Conservation (phyloP, 2,888 invertebrate genomes). For the Agrilus mali region DNA sequence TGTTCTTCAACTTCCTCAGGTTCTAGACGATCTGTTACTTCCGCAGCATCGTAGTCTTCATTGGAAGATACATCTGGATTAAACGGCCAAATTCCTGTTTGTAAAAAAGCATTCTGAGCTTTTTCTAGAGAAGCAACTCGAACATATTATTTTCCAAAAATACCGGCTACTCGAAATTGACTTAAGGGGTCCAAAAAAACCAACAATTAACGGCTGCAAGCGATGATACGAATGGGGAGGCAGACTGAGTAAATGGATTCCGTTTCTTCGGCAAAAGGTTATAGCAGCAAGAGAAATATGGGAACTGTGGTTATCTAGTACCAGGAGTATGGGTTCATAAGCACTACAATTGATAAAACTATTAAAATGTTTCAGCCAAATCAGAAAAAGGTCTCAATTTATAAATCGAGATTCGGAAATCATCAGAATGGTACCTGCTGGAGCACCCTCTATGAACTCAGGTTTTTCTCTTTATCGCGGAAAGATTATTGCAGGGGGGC, state of each 20-base stretch:
- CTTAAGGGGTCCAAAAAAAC: slow-evolving; percentile 4
- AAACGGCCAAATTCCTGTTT: slow-evolving; percentile 6
- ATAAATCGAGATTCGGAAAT: slow-evolving; percentile 19
- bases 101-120: slow-evolving; percentile 1
- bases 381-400: slow-evolving; percentile 16
- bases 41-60: slow-evolving; percentile 3
- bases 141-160: slow-evolving; percentile 6
- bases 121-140: slow-evolving; percentile 3
- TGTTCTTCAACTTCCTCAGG: too few species aligned
- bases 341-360: slow-evolving; percentile 13
- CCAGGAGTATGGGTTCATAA: slow-evolving; percentile 17
- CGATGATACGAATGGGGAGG: slow-evolving; percentile 3
- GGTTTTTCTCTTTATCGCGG: slow-evolving; percentile 14
- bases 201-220: slow-evolving; percentile 4
- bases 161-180: slow-evolving; percentile 3
- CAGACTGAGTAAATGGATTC: not conserved
- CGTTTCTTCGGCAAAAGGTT: slow-evolving; percentile 1
- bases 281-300: slow-evolving; percentile 11
- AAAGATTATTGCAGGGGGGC: slow-evolving; percentile 21
- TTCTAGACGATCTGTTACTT: slow-evolving; percentile 1
- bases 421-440: slow-evolving; percentile 16
- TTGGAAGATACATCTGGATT: slow-evolving; percentile 4
- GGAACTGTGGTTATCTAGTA: slow-evolving; percentile 16
- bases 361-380: slow-evolving; percentile 19
- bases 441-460: slow-evolving; percentile 17